Percentiles rank a stretch among this genome's conserved stretches.
These are phyloP conservation scores for Heliconius sara DNA, from an alignment of 2,888 invertebrate species.

Conservation along the genomic window DNA sequence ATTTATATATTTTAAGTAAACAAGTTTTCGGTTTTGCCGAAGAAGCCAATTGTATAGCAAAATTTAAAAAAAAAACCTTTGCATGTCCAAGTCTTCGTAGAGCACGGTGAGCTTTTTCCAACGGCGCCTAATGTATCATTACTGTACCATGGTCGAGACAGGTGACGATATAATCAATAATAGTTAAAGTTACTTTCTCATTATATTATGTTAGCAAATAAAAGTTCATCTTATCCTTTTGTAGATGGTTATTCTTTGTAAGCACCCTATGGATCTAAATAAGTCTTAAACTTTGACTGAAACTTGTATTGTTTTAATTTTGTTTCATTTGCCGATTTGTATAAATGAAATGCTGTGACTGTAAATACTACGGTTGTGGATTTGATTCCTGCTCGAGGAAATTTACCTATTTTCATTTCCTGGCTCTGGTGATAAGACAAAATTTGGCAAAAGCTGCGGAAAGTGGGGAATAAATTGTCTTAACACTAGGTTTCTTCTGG, in stretches of 20 bases:
- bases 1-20: not conserved
- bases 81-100: not conserved
- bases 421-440: too few relatives aligned
- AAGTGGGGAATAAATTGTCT: not conserved
- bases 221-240: not conserved
- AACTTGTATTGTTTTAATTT: too few relatives aligned
- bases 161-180: slow-evolving; percentile 18
- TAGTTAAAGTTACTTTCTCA: not conserved
- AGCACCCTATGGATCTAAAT: not conserved
- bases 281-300: too few relatives aligned
- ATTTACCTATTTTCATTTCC: too few relatives aligned
- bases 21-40: not conserved
- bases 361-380: too few relatives aligned
- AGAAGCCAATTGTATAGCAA: not conserved
- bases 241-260: not conserved
- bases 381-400: too few relatives aligned
- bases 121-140: not conserved
- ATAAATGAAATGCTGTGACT: too few relatives aligned
- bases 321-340: too few relatives aligned
- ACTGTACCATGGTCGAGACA: not conserved
- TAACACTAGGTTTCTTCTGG: not conserved
- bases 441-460: not conserved
- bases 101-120: slow-evolving; percentile 1
- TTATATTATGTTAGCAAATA: not conserved
- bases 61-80: not conserved